Conservation (phyloP, 2,888 invertebrate species). For the Mimas tiliae region DNA sequence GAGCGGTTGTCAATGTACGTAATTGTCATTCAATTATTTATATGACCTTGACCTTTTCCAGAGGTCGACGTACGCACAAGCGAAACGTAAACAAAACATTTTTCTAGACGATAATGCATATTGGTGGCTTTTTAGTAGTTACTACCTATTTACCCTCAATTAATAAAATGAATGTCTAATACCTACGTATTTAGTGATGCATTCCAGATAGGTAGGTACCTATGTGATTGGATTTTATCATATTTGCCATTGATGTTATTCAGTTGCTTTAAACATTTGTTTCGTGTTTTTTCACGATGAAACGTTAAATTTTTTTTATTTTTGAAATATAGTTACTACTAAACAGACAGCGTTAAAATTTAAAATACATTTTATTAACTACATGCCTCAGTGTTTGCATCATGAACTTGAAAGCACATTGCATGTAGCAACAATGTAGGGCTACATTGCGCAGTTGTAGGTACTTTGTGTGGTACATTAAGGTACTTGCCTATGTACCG, state of each 20-base stretch:
- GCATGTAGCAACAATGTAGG: neutral
- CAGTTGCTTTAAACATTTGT: neutral
- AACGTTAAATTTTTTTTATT: neutral
- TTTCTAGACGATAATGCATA: neutral
- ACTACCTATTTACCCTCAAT: neutral
- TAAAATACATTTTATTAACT: too few relatives aligned
- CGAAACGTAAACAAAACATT: conserved; percentile 16
- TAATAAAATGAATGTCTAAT: too few relatives aligned
- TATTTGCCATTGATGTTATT: too few relatives aligned
- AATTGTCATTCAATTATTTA: conserved; percentile 6
- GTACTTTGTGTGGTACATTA: too few relatives aligned
- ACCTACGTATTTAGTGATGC: too few relatives aligned
- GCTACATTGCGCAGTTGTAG: neutral
- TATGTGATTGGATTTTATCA: too few relatives aligned
- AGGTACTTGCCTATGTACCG: too few relatives aligned
- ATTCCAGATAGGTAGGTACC: too few relatives aligned
- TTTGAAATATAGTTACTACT: too few relatives aligned
- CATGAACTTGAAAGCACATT: neutral
- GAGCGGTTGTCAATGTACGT: neutral
- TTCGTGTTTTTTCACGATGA: neutral
- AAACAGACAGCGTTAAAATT: too few relatives aligned
- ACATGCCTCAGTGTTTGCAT: neutral
- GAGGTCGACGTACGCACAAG: conserved; percentile 21
- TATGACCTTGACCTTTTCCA: conserved; percentile 25
- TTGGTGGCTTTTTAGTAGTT: neutral